Evolutionary conservation across 2,888 invertebrate species (phyloP), one percentile per base, ranked within the genome.

Genomic region (Muscina levida): DNA sequence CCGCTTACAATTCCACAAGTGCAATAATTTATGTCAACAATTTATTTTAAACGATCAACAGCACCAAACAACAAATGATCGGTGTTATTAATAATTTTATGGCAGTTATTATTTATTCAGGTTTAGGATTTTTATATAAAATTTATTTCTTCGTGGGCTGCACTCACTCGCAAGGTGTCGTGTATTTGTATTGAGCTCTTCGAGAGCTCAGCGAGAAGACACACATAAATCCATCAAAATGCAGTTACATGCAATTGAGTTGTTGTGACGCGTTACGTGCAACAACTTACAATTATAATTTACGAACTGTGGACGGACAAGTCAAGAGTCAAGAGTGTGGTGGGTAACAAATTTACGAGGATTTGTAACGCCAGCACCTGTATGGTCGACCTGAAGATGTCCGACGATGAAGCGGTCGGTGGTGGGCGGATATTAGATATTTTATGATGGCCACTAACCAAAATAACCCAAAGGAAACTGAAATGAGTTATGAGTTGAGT

Each of bases 221-320:
- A 39, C n/a, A 17, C 62, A 62, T 62, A 62, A 62, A 62, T 62
- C 62, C 62, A 62, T 62, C 62, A 39, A 62, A 77, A 67, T 53
- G 77, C 42, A 71, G 80, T 73, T 66, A 59, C 80, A 73, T 59
- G 73, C 67, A 71, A 80, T 80, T 73, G 77, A 80, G 71, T 71
- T 66, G 66, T 73, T 71, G 77, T 66, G 77, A 73, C 72, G 62
- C 62, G 72, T 51, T 72, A 80, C 77, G 80, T 80, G 80, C 73
- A 39, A 67, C 71, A 74, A 71, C 66, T 70, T 62, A 62, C 42
- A 62, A 62, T 62, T 62, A 62, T 31, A 31, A 17, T 31, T 31
- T 31, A 31, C 31, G 8, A 31, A 5, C 31, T 8, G 8, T 31
- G 31, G 31, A 31, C 31, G 31, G 31, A 31, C 31, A 31, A 8